Percentiles rank a stretch among this genome's conserved stretches.
phyloP scores from a whole-genome alignment of 2,113 vertebrate species.

The Microcebus jonahi region DNA sequence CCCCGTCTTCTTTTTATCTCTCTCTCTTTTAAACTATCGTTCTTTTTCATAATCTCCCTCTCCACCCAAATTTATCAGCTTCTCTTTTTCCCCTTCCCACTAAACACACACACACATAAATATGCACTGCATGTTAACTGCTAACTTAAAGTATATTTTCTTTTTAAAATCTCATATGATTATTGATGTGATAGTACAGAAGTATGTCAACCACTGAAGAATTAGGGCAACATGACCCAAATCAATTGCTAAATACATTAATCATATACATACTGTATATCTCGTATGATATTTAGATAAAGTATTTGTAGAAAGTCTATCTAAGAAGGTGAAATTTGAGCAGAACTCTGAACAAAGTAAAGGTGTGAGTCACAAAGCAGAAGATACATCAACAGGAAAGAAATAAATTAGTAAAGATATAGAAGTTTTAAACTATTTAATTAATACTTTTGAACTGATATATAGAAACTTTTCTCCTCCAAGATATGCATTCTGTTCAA shows the following conservation, averaged over 20 bases:
- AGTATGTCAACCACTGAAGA: constrained; percentile 15
- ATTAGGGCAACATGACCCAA: not conserved
- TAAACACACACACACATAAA: not conserved
- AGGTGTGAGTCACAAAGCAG: not conserved
- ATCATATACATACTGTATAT: not conserved
- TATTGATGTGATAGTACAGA: not conserved
- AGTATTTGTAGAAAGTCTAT: not conserved
- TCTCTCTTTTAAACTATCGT: not conserved
- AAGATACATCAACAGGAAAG: not conserved
- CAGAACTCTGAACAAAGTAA: not conserved
- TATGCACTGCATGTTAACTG: not conserved
- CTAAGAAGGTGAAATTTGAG: not conserved
- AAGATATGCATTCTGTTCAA: not conserved
- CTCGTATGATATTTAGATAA: not conserved
- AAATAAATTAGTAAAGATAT: not conserved
- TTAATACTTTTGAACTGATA: not conserved
- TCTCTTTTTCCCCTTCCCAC: not conserved
- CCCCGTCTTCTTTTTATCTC: not conserved
- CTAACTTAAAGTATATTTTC: not conserved
- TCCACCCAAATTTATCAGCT: not conserved
- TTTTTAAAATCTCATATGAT: not conserved
- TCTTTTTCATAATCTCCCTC: not conserved
- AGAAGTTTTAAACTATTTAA: constrained; percentile 3
- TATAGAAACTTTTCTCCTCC: not conserved
- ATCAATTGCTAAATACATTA: not conserved